phyloP scores from a whole-genome alignment of 2,113 vertebrate genomes.

The Pterophyllum scalare region DNA sequence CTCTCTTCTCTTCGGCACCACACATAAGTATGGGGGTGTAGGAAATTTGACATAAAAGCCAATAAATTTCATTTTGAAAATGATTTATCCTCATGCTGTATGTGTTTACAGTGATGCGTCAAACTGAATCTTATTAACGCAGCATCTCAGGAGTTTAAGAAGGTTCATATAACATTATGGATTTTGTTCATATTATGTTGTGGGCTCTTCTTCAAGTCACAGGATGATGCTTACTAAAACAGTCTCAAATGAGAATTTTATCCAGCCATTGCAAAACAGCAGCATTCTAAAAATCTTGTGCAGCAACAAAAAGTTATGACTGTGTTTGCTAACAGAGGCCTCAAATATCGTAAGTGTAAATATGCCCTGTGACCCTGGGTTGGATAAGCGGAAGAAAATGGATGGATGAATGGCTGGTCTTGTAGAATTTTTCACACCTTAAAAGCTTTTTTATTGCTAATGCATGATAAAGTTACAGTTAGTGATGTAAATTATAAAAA shows the following conservation, averaged over 20 bases:
- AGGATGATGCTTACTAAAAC: neutral
- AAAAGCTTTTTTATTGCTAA: neutral
- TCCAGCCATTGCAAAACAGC: neutral
- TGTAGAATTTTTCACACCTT: neutral
- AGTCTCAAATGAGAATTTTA: slow-evolving; percentile 6
- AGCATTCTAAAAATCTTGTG: neutral
- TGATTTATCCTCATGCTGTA: neutral
- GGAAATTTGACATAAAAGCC: neutral
- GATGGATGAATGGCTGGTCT: neutral
- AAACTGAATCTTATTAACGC: slow-evolving; percentile 20
- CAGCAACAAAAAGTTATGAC: neutral
- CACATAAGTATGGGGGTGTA: slow-evolving; percentile 3
- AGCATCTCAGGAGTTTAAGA: slow-evolving; percentile 4
- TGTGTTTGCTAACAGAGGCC: neutral
- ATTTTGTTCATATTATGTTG: slow-evolving; percentile 13
- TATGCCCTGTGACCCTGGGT: neutral
- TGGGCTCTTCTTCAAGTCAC: neutral
- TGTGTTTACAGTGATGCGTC: neutral
- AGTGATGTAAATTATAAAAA: neutral
- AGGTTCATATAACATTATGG: slow-evolving; percentile 13
- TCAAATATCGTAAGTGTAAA: neutral
- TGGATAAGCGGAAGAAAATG: neutral
- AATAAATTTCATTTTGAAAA: neutral
- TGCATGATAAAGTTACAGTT: neutral
- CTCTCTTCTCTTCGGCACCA: slow-evolving; percentile 1